Conservation (phyloP, 2,113 vertebrate species). For the Pipa parva region DNA sequence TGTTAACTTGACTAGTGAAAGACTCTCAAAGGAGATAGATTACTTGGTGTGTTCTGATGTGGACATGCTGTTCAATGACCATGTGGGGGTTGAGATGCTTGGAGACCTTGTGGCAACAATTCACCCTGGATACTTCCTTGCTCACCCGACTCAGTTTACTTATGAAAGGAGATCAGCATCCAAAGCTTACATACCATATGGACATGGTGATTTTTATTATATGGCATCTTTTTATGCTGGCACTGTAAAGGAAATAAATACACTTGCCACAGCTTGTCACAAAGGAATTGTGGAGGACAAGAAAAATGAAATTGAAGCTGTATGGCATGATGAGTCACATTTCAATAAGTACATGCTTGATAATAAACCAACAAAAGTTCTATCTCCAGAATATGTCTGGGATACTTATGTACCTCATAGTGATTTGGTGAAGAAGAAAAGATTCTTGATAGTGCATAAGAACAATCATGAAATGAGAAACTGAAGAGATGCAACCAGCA, state of each 20-base stretch:
- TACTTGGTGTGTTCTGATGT: conserved; percentile 66
- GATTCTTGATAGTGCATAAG: conserved; percentile 18
- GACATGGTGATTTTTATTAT: not conserved
- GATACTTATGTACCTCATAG: conserved; percentile 51
- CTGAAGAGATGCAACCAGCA: too few relatives aligned
- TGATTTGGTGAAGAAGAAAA: conserved; percentile 4
- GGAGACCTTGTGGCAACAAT: conserved; percentile 60
- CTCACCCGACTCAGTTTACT: conserved; percentile 47
- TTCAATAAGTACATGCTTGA: conserved; percentile 65
- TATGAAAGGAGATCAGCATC: conserved; percentile 48
- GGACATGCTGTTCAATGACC: conserved; percentile 61
- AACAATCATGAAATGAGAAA: conserved; percentile 19
- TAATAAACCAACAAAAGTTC: conserved; percentile 66
- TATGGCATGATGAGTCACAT: conserved; percentile 73
- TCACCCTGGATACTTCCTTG: conserved; percentile 58
- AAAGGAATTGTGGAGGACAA: conserved; percentile 60
- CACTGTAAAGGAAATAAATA: conserved; percentile 45
- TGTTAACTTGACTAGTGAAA: conserved; percentile 49
- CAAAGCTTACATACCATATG: not conserved
- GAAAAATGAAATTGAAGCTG: conserved; percentile 57
- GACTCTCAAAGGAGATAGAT: conserved; percentile 51
- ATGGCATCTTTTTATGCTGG: conserved; percentile 56
- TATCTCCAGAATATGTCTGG: conserved; percentile 73
- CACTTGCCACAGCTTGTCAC: conserved; percentile 58
- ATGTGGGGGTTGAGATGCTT: conserved; percentile 62